Percentiles rank a stretch among this genome's conserved stretches.
phyloP scores from a whole-genome alignment of 2,113 vertebrate genomes.

The Fulmarus glacialis region DNA sequence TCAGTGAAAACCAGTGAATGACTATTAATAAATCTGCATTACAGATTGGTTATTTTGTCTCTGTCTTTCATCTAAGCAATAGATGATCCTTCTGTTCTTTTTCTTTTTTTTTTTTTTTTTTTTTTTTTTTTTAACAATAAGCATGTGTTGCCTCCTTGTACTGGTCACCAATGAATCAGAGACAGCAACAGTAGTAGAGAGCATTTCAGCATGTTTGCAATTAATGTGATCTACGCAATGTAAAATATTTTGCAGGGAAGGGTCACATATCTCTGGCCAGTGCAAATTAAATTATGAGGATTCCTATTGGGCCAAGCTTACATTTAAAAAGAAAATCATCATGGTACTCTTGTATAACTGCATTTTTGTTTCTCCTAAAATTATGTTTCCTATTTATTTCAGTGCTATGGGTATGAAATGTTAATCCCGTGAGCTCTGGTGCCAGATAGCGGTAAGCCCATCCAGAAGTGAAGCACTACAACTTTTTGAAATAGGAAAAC shows the following conservation, averaged over 20 bases:
- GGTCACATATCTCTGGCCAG: background rate
- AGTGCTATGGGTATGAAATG: background rate
- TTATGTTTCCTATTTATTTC: background rate
- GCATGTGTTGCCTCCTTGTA: constrained; percentile 24
- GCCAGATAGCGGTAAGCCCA: background rate
- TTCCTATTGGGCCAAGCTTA: background rate
- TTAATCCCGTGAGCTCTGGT: background rate
- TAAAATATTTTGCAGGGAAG: background rate
- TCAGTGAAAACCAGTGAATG: constrained; percentile 79
- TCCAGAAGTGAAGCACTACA: background rate
- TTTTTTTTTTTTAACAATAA: constrained; percentile 36
- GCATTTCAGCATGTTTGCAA: background rate
- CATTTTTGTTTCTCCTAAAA: background rate
- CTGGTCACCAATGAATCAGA: constrained; percentile 4
- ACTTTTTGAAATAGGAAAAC: background rate
- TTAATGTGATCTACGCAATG: background rate
- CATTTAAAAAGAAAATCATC: background rate
- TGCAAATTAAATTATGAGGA: background rate
- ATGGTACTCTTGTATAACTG: background rate
- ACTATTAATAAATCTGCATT: constrained; percentile 81
- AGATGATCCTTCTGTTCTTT: constrained; percentile 10
- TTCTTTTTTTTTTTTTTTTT: background rate
- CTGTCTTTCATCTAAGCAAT: constrained; percentile 67
- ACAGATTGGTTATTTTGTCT: constrained; percentile 76
- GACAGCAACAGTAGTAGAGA: background rate